phyloP scores from a whole-genome alignment of 2,888 invertebrate species.

The Sesia apiformis region DNA sequence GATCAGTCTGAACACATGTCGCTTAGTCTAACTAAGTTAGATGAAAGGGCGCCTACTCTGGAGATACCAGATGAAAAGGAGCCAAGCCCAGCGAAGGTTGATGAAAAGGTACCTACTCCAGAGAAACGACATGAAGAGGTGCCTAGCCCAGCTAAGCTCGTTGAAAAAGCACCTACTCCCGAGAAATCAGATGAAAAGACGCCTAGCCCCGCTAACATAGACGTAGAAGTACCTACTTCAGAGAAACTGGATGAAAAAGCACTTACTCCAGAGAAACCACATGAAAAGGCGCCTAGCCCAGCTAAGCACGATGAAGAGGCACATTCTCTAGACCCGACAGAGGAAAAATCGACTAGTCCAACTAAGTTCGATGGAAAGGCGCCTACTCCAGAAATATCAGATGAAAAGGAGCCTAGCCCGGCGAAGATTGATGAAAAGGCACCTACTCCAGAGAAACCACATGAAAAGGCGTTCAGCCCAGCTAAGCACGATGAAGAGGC shows the following conservation, averaged over 20 bases:
- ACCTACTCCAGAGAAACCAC: not conserved
- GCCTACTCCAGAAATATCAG: slow-evolving; percentile 5
- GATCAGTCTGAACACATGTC: too few relatives aligned
- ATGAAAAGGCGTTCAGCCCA: not conserved
- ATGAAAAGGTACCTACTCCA: not conserved
- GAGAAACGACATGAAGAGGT: not conserved
- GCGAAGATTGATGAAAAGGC: not conserved
- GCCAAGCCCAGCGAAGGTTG: not conserved
- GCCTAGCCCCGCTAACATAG: not conserved
- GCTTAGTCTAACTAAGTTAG: too few relatives aligned
- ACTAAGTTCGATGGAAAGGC: not conserved
- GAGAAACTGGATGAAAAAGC: slow-evolving; percentile 3
- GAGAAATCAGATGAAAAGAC: not conserved
- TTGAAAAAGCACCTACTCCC: not conserved
- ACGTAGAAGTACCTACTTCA: not conserved
- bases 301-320: not conserved
- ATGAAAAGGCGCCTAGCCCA: not conserved
- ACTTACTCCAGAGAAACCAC: not conserved
- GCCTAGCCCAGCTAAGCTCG: not conserved
- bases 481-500: not conserved
- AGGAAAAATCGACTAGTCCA: not conserved
- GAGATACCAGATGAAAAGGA: not conserved
- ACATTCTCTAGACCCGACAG: not conserved
- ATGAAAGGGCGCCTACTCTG: not conserved
- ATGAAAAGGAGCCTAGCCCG: not conserved